Base-by-base conservation (phyloP, 2,888 invertebrate species). In the Trilocha varians region DNA sequence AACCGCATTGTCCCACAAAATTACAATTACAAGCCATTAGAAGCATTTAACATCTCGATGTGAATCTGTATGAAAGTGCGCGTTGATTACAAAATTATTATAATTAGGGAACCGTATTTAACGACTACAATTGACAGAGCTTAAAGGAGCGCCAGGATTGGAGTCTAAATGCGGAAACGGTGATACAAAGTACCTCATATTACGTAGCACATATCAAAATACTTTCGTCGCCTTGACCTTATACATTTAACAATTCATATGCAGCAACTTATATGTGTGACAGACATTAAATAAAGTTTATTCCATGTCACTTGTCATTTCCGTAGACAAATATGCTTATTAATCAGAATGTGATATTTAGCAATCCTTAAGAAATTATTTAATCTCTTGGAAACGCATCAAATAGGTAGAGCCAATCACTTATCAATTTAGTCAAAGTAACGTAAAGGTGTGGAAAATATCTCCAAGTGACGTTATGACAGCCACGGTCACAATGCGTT, bases 191-290 rank as follows among this genome's bases (percentile, higher is more conserved):
- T 25, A 11, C 25, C 25, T 25, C 11, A 11, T 25, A 9, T 6
- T 25, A 2, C 8, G 25, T 25, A 25, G 11, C 25, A 25, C 11
- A 25, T 25, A 25, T n/a, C n/a, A n/a, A n/a, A n/a, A n/a, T n/a
- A n/a, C 57, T 67, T n/a, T n/a, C n/a, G n/a, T n/a, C n/a, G n/a
- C 79, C 76, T 80, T 82, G 78, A 83, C 82, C 78, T 80, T 75
- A 70, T 62, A 58, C 65, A 57, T 52, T 56, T 53, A 55, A n/a
- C n/a, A n/a, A n/a, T n/a, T n/a, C n/a, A n/a, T n/a, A n/a, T n/a
- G n/a, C n/a, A n/a, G n/a, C n/a, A n/a, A n/a, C n/a, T n/a, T n/a
- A n/a, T n/a, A n/a, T n/a, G n/a, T n/a, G n/a, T n/a, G n/a, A n/a
- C n/a, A n/a, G n/a, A n/a, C n/a, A n/a, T n/a, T n/a, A n/a, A n/a